Evolutionary conservation across 1,140 invertebrate species (phyloP), one percentile per base, ranked within the genome.

Genomic region (Hormaphis cornu): DNA sequence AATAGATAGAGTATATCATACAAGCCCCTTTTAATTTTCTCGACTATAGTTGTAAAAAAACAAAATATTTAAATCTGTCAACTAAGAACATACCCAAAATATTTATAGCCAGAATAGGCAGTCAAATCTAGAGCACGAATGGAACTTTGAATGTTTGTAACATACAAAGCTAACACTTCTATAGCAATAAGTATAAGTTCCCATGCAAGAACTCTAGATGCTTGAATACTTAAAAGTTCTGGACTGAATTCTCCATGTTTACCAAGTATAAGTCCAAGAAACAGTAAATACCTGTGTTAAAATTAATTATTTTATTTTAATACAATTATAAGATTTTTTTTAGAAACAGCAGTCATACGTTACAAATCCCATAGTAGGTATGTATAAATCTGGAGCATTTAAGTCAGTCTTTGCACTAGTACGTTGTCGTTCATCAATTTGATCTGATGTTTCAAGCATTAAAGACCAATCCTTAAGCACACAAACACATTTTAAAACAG

Each of bases 81-180:
- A 35, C 20, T 33, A 28, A 30, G 12, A 10, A 20, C 18, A 30
- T 66, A 66, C 61, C 61, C 61, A 33, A 66, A 66, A 48, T 50
- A 66, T 3, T 66, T 66, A 8, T 66, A 66, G 22, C 61, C 61
- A n/a, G 61, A 66, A 48, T 66, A 66, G 2, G 61, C 42, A 10
- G 44, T 66, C 5, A 66, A 26, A 6, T 66, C 61, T 12, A 66
- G 7, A 14, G 18, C 14, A 9, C 26, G n/a, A 16, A 66, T 16
- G n/a, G 61, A 66, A 50, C 61, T 66, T 33, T 66, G 61, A 20
- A 66, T 48, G 20, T 66, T 66, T 50, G 44, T 50, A 18, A 66
- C 28, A 48, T 66, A 66, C 8, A 66, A 9, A n/a, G 42, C 44
- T 9, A 66, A 50, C 8, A 66, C 10, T 24, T 66, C 61, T 8